phyloP scores from a whole-genome alignment of 92 coral and sea anemone species.

The Porites lobata region DNA sequence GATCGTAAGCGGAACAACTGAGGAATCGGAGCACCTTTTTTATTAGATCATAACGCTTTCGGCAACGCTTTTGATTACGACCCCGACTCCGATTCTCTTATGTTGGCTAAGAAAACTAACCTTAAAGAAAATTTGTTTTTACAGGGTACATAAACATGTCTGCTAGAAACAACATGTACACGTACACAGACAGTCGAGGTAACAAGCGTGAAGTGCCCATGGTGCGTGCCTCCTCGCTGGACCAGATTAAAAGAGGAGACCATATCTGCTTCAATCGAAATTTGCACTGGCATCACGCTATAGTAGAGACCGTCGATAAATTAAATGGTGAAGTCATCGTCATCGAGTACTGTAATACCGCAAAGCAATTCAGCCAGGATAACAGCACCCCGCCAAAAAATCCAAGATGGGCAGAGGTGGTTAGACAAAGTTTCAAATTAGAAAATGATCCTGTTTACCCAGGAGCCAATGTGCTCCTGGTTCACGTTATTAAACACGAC shows the following conservation, averaged over 20 bases:
- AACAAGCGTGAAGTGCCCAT: slow-evolving; percentile 1
- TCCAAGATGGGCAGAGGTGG: slow-evolving; percentile 9
- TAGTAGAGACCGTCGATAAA: neutral
- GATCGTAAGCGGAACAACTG: too few species aligned
- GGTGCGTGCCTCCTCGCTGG: neutral
- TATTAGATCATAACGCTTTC: too few species aligned
- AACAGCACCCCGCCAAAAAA: slow-evolving; percentile 11
- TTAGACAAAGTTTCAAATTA: neutral
- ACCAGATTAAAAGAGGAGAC: slow-evolving; percentile 14
- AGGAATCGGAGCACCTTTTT: too few species aligned
- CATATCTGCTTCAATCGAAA: neutral
- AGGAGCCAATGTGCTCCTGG: too few species aligned
- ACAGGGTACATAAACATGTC: neutral
- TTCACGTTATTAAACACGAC: neutral
- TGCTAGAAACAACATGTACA: neutral
- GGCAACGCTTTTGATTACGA: too few species aligned
- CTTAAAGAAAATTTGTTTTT: neutral
- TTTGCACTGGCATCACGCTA: slow-evolving; percentile 25
- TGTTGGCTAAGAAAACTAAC: too few species aligned
- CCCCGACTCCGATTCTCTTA: too few species aligned
- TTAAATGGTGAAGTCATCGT: neutral
- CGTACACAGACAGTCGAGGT: slow-evolving; percentile 10
- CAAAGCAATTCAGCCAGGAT: neutral
- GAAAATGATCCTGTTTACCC: neutral
- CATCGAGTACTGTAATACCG: slow-evolving; percentile 23